Evolutionary conservation across 2,888 invertebrate genomes (phyloP).

Genomic region (Baronia brevicornis): DNA sequence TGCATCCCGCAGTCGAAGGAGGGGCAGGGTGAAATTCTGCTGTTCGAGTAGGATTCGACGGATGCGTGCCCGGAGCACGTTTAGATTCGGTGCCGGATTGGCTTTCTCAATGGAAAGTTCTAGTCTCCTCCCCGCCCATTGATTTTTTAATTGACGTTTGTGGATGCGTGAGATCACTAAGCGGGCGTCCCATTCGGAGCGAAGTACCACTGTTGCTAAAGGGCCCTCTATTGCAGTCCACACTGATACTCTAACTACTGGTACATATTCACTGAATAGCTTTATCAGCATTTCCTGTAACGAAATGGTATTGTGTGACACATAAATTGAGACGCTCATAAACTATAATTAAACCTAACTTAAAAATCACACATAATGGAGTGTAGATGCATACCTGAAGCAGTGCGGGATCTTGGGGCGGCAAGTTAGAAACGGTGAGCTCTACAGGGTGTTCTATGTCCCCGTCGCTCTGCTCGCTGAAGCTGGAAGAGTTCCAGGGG

Average conservation of each 20-base stretch:
- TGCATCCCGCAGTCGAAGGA: constrained; percentile 88
- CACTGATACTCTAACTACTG: constrained; percentile 49
- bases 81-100: constrained; percentile 77
- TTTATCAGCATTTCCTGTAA: constrained; percentile 56
- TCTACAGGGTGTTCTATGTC: constrained; percentile 46
- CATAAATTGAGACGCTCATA: background rate
- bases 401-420: constrained; percentile 47
- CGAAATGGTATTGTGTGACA: constrained; percentile 2
- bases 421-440: constrained; percentile 60
- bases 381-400: constrained; percentile 37
- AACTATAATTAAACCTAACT: background rate
- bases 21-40: constrained; percentile 82
- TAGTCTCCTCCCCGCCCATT: constrained; percentile 82
- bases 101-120: constrained; percentile 81
- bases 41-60: constrained; percentile 85
- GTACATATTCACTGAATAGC: constrained; percentile 56
- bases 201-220: constrained; percentile 82
- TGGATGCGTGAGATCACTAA: constrained; percentile 89
- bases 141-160: constrained; percentile 82
- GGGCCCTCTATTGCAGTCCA: constrained; percentile 66
- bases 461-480: constrained; percentile 60
- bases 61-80: constrained; percentile 80
- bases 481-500: constrained; percentile 65
- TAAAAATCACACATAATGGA: background rate
- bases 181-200: constrained; percentile 81